These are phyloP conservation scores for Apis mellifera DNA, from an alignment of 1,140 invertebrate species.

Conservation along the genomic window Amel_HAv3.1 CM009943.2:1585001-1585500, in stretches of 20 bases:
- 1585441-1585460: too few relatives aligned
- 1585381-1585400: too few relatives aligned
- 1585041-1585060: background rate
- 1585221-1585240: background rate
- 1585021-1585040: background rate
- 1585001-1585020: background rate
- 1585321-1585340: too few relatives aligned
- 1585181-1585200: background rate
- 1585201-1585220: background rate
- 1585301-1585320: background rate
- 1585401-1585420: too few relatives aligned
- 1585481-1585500: too few relatives aligned
- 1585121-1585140: conserved; percentile 4
- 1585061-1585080: background rate
- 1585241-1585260: background rate
- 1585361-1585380: too few relatives aligned
- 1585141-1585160: background rate
- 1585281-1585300: background rate
- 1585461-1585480: too few relatives aligned
- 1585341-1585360: too few relatives aligned
- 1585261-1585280: background rate
- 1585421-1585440: too few relatives aligned
- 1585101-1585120: background rate
- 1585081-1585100: conserved; percentile 11
- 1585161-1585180: background rate